phyloP scores from a whole-genome alignment of 2,113 vertebrate genomes.

The Platycercus adscitus region DNA sequence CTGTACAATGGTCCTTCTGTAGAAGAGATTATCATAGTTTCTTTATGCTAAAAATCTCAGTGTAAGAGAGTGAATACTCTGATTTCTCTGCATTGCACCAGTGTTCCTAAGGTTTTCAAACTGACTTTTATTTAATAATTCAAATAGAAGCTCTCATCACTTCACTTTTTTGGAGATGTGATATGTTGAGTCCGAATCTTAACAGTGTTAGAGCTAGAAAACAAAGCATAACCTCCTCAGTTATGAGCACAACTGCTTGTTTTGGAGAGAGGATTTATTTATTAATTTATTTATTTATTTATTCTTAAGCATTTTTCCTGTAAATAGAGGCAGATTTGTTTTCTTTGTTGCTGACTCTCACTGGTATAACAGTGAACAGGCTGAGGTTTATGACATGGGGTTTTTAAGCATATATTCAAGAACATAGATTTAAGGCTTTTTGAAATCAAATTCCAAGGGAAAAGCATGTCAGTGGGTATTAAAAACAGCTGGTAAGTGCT shows the following conservation, averaged over 20 bases:
- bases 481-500: background rate
- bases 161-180: background rate
- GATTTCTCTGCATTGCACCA: background rate
- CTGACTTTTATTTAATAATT: background rate
- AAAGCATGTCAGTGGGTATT: background rate
- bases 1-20: background rate
- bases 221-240: background rate
- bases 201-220: background rate
- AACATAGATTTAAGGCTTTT: background rate
- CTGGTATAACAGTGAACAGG: background rate
- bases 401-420: background rate
- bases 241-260: background rate
- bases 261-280: background rate
- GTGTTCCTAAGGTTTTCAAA: background rate
- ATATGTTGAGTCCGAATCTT: background rate
- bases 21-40: background rate
- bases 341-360: background rate
- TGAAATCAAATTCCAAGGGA: background rate
- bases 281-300: background rate
- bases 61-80: background rate
- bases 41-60: background rate
- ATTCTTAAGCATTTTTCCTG: background rate
- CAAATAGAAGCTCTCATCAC: background rate
- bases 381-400: background rate
- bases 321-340: background rate